Conservation (phyloP, 2,113 vertebrate species). For the Cygnus atratus region DNA sequence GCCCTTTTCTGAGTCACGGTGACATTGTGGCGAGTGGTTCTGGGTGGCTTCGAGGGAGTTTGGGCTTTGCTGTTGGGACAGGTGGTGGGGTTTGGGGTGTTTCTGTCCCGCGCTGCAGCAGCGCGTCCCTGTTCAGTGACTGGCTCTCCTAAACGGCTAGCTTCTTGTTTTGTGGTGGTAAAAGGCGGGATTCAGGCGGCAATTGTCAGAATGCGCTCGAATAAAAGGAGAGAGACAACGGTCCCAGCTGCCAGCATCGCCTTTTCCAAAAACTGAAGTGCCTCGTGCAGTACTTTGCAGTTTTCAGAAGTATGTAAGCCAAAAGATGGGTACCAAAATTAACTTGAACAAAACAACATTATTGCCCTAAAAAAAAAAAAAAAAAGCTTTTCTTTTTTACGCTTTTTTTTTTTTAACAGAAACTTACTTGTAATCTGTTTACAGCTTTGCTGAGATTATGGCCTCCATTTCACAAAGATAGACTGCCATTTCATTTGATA, state of each 20-base stretch:
- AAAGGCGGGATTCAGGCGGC: background rate
- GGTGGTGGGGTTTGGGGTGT: background rate
- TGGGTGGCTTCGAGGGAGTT: fast-evolving
- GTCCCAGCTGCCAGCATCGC: background rate
- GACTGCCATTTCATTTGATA: background rate
- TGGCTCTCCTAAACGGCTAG: background rate
- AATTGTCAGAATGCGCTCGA: fast-evolving
- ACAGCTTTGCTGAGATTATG: background rate
- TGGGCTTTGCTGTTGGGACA: background rate
- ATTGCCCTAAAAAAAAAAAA: background rate
- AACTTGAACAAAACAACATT: background rate
- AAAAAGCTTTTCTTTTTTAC: background rate
- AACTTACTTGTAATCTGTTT: background rate
- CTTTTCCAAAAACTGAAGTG: background rate
- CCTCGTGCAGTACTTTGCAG: fast-evolving
- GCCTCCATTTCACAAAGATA: background rate
- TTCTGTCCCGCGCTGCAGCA: background rate
- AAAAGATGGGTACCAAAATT: background rate
- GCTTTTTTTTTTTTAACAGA: background rate
- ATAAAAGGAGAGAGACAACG: background rate
- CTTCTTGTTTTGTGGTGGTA: background rate
- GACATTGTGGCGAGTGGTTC: fast-evolving
- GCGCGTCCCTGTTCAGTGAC: background rate
- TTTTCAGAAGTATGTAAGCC: background rate
- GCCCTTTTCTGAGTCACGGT: fast-evolving